Evolutionary conservation across 2,113 vertebrate species (phyloP).

Genomic region (Lophius piscatorius): DNA sequence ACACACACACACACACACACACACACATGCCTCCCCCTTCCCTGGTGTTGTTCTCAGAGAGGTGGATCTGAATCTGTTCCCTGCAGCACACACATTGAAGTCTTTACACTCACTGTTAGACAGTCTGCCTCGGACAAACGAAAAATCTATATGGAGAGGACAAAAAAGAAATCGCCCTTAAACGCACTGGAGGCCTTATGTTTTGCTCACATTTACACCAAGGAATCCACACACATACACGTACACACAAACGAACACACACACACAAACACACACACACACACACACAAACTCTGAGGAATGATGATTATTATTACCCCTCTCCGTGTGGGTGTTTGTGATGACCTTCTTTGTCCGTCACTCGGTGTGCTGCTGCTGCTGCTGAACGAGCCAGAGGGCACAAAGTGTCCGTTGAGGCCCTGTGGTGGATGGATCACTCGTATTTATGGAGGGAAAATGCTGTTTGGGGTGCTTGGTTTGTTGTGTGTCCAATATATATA

Average conservation of each 20-base stretch:
- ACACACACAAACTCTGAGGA: slow-evolving; percentile 26
- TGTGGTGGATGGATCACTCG: slow-evolving; percentile 68
- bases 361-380: slow-evolving; percentile 42
- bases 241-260: slow-evolving; percentile 21
- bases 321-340: slow-evolving; percentile 64
- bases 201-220: slow-evolving; percentile 5
- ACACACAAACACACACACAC: slow-evolving; percentile 16
- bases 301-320: slow-evolving; percentile 69
- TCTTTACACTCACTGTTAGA: slow-evolving; percentile 30
- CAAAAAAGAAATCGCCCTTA: slow-evolving; percentile 4
- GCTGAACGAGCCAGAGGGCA: slow-evolving; percentile 70
- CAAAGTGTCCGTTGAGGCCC: slow-evolving; percentile 48
- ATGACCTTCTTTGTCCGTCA: slow-evolving; percentile 67
- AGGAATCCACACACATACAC: slow-evolving; percentile 16
- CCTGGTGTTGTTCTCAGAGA: slow-evolving; percentile 37
- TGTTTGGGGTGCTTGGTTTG: slow-evolving; percentile 26
- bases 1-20: slow-evolving; percentile 8
- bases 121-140: slow-evolving; percentile 32
- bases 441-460: slow-evolving; percentile 47
- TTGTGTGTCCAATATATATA: slow-evolving; percentile 4
- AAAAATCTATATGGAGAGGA: slow-evolving; percentile 61
- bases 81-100: slow-evolving; percentile 38
- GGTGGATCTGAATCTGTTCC: slow-evolving; percentile 46
- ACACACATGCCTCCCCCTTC: slow-evolving; percentile 15
- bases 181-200: slow-evolving; percentile 41